Evolutionary conservation across 2,888 invertebrate genomes (phyloP).

Genomic region (Heliconius charithonia): DNA sequence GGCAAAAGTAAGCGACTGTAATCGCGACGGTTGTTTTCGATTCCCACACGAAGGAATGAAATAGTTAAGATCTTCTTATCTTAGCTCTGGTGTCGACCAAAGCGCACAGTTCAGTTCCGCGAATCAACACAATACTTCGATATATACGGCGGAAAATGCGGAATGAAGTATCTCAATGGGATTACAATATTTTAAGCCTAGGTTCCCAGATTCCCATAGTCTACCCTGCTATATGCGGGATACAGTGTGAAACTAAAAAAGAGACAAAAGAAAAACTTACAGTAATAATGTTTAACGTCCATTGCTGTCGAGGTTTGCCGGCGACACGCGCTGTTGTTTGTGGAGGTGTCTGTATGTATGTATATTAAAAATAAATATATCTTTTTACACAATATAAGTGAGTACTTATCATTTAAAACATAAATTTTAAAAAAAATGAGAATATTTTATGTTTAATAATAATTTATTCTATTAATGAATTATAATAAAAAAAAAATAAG

Average conservation of each 20-base stretch:
- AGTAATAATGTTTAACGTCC: conserved; percentile 74
- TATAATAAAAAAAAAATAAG: neutral
- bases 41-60: too few relatives aligned
- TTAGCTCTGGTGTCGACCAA: neutral
- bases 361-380: neutral
- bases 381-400: too few relatives aligned
- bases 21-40: too few relatives aligned
- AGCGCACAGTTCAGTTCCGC: neutral
- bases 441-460: too few relatives aligned
- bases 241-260: neutral
- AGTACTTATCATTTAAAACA: too few relatives aligned
- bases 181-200: too few relatives aligned
- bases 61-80: too few relatives aligned
- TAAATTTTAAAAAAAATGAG: too few relatives aligned
- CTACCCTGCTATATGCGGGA: neutral
- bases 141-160: neutral
- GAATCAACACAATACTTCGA: neutral
- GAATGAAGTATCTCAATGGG: neutral
- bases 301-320: conserved; percentile 72
- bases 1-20: too few relatives aligned
- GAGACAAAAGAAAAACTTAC: conserved; percentile 52
- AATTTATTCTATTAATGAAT: too few relatives aligned
- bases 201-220: too few relatives aligned
- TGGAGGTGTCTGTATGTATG: conserved; percentile 62
- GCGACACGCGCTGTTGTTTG: conserved; percentile 58